Percentiles rank a stretch among this genome's conserved stretches.
phyloP scores from a whole-genome alignment of 2,113 vertebrate species.

The Oncorhynchus clarkii region DNA sequence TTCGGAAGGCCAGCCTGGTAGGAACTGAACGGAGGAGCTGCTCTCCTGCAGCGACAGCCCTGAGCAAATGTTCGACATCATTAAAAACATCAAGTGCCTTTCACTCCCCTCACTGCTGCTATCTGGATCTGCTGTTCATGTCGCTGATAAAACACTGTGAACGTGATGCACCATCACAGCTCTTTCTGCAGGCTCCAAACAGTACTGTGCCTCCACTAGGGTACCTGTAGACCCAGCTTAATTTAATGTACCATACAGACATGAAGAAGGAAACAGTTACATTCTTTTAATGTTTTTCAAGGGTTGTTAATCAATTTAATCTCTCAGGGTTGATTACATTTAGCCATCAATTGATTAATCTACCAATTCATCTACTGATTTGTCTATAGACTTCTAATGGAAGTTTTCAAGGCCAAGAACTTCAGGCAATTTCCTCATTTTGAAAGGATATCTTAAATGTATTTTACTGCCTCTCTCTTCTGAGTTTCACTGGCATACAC shows the following conservation, averaged over 20 bases:
- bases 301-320: slow-evolving; percentile 8
- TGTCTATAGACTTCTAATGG: slow-evolving; percentile 1
- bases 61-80: slow-evolving; percentile 64
- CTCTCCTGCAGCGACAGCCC: slow-evolving; percentile 57
- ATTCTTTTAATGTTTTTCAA: slow-evolving; percentile 1
- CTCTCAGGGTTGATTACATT: slow-evolving; percentile 8
- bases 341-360: slow-evolving; percentile 11
- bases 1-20: slow-evolving; percentile 58
- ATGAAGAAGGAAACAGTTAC: slow-evolving; percentile 12
- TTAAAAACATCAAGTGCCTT: slow-evolving; percentile 67
- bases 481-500: too few relatives aligned
- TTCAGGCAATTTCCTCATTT: slow-evolving; percentile 1
- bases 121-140: slow-evolving; percentile 26
- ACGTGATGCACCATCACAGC: background rate
- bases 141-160: slow-evolving; percentile 29
- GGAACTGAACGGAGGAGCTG: slow-evolving; percentile 46
- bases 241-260: slow-evolving; percentile 13
- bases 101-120: slow-evolving; percentile 32
- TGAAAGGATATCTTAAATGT: slow-evolving; percentile 13
- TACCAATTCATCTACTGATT: background rate
- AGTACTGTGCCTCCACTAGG: background rate
- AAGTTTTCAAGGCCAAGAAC: slow-evolving; percentile 2
- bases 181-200: slow-evolving; percentile 17
- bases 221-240: background rate
- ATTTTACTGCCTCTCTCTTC: too few relatives aligned